Conservation (phyloP, 1,140 invertebrate species). For the Danaus plexippus region DNA sequence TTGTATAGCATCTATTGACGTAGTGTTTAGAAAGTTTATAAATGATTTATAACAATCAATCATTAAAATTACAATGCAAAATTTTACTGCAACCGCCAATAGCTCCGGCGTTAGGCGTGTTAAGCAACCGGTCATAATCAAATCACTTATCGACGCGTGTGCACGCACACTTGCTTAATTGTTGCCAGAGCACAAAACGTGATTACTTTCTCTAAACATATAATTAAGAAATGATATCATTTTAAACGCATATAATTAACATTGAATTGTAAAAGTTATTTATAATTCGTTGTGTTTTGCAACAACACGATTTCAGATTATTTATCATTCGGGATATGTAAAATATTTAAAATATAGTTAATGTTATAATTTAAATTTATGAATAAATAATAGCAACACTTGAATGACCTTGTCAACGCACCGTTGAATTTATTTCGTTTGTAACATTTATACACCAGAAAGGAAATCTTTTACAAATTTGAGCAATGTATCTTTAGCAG, state of each 20-base stretch:
- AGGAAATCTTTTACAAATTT: constrained; percentile 14
- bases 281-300: too few relatives aligned
- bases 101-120: constrained; percentile 6
- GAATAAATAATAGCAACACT: constrained; percentile 1
- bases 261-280: too few relatives aligned
- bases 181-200: constrained; percentile 10
- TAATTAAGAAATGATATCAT: constrained; percentile 1
- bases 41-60: constrained; percentile 7
- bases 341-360: too few relatives aligned
- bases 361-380: too few relatives aligned
- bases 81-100: constrained; percentile 13
- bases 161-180: constrained; percentile 39
- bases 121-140: constrained; percentile 35
- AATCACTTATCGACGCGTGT: constrained; percentile 34
- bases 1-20: too few relatives aligned
- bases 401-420: constrained; percentile 13
- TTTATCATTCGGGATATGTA: too few relatives aligned
- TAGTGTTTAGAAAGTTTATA: constrained; percentile 8
- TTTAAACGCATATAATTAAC: too few relatives aligned
- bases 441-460: constrained; percentile 10
- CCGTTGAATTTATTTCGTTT: constrained; percentile 13
- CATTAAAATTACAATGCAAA: constrained; percentile 15
- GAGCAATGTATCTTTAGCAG: constrained; percentile 14
- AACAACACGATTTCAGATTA: too few relatives aligned
- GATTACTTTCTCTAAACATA: constrained; percentile 6